Conservation (phyloP, 2,888 invertebrate species). For the Eupithecia abbreviata region DNA sequence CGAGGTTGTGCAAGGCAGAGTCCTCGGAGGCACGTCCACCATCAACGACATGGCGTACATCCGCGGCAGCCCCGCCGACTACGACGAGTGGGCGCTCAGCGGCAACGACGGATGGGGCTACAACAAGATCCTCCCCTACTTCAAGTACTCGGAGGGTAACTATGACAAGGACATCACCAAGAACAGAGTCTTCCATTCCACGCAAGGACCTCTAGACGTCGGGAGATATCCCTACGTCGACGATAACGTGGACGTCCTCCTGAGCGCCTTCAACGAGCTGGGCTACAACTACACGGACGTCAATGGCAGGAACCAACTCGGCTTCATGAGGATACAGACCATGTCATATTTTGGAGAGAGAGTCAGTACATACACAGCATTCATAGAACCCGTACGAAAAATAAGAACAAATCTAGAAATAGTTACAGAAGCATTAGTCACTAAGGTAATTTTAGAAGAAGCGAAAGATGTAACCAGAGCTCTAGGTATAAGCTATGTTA, state of each 20-base stretch:
- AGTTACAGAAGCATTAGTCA: constrained; percentile 72
- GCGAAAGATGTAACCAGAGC: constrained; percentile 57
- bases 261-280: constrained; percentile 74
- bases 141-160: constrained; percentile 79
- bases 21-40: constrained; percentile 73
- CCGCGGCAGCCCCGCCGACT: constrained; percentile 76
- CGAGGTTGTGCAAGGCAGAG: constrained; percentile 74
- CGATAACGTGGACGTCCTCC: constrained; percentile 73
- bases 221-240: constrained; percentile 76
- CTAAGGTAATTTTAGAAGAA: constrained; percentile 65
- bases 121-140: constrained; percentile 71
- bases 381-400: constrained; percentile 73
- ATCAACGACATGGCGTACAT: constrained; percentile 80
- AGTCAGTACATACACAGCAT: constrained; percentile 76
- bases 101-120: constrained; percentile 78
- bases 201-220: constrained; percentile 75
- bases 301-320: constrained; percentile 74
- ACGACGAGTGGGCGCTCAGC: constrained; percentile 74
- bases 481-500: constrained; percentile 68
- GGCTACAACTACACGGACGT: constrained; percentile 78
- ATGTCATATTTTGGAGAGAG: constrained; percentile 77
- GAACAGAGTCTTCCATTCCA: constrained; percentile 74
- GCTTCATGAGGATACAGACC: constrained; percentile 77
- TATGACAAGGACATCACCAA: constrained; percentile 77
- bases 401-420: constrained; percentile 69